Evolutionary conservation across 2,797 vertebrate genomes (phyloP).

Genomic region (Labeo calbasu): DNA sequence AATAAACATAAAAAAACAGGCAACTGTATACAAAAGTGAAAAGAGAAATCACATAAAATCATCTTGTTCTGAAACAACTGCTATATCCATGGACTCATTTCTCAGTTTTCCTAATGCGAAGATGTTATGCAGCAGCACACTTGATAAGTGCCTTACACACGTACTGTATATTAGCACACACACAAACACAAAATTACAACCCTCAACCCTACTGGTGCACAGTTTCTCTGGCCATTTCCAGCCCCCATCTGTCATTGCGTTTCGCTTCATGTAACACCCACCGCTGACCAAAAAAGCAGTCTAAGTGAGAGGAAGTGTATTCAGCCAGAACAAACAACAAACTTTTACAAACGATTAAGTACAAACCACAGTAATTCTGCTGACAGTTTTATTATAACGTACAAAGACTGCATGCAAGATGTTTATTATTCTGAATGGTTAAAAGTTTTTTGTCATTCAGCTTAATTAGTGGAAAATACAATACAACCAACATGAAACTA

Average conservation of each 20-base stretch:
- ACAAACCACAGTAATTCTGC: conserved; percentile 11
- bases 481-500: background rate
- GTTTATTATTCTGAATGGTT: background rate
- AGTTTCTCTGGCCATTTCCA: conserved; percentile 12
- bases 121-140: background rate
- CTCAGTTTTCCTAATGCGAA: background rate
- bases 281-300: conserved; percentile 17
- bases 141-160: conserved; percentile 9
- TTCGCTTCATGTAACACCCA: conserved; percentile 9
- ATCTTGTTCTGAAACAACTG: background rate
- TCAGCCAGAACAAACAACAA: conserved; percentile 24
- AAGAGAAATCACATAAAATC: background rate
- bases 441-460: background rate
- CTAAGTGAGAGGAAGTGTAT: background rate
- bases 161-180: background rate
- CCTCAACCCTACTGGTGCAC: background rate
- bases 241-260: conserved; percentile 26
- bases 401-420: background rate
- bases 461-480: background rate
- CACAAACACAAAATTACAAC: conserved; percentile 21
- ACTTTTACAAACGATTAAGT: conserved; percentile 3
- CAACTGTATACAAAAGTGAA: background rate
- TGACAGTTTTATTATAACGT: conserved; percentile 18
- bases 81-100: background rate
- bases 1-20: background rate